Base-by-base conservation (phyloP, 2,113 vertebrate species). In the Takifugu flavidus region DNA sequence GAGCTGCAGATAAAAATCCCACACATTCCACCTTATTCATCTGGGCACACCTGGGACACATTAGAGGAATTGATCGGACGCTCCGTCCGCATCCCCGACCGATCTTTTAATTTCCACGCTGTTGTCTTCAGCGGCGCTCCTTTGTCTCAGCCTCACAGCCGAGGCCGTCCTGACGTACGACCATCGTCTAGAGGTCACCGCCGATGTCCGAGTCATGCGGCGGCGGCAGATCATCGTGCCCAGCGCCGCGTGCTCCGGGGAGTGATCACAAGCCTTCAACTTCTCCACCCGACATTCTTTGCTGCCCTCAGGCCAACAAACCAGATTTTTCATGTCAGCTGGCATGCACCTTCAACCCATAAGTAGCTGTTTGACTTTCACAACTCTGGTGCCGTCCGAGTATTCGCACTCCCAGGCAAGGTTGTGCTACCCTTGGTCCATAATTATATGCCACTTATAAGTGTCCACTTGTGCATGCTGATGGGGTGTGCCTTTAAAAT, bases 291-390 rank as follows among this genome's bases (percentile, higher is more conserved):
- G 82, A 83, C 83, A 84, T 84, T 82, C 84, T 82, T 76, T 20
- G 56, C 78, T 87, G 85, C 82, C 86, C 90, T 87, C 49, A 82
- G 88, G 88, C 89, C 89, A 91, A 80, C 76, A 78, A 79, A 87
- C 82, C 91, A 91, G 89, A 91, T 91, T 91, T 89, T 83, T 89
- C 86, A 89, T 82, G 90, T 92, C 90, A 90, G 83, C 85, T 88
- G 87, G 87, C 82, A 85, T 80, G 82, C 86, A 88, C 87, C 90
- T 89, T 86, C 87, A 84, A 84, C 85, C 88, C 88, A 82, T 86
- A 91, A 91, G 90, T 91, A 90, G 82, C 82, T 87, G 82, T 90
- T 92, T 90, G 91, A 92, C 91, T 92, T 92, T 92, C 91, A 88
- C 86, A 89, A 89, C 86, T 91, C 89, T 88, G 87, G 50, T 80